Evolutionary conservation across 2,113 vertebrate genomes (phyloP), one percentile per base, ranked within the genome.

Genomic region (Engystomops pustulosus): DNA sequence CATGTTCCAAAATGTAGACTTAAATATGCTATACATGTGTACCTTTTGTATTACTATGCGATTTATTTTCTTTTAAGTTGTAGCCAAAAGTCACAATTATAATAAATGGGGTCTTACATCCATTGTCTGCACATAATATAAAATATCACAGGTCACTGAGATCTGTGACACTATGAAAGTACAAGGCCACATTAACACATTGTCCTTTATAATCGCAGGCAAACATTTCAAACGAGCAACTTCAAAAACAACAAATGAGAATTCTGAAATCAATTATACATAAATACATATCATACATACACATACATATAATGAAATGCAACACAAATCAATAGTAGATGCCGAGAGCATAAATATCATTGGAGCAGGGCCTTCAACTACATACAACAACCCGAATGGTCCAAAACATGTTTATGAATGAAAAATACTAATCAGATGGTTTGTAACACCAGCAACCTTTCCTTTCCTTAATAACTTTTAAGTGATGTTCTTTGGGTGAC

Each of bases 131-230:
- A 30, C 71, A 32, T 32, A 51, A 49, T 49, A 71, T 25, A 47
- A 45, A 72, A 49, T 75, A 49, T 51, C 71, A 75, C 71, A 51
- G 71, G 71, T 75, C 71, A 51, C 27, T 75, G 27, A 75, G 71
- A 32, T 51, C 45, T 51, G 25, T 75, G 71, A 51, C 44, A 47
- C 44, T 51, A 18, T 74, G 17, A 75, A 75, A 30, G 71, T 27
- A 30, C 44, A 32, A 49, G 25, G 71, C 71, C 71, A 51, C 71
- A 49, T 75, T 75, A 30, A 51, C 71, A 74, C 15, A 51, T 49
- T 75, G 45, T 51, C 71, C 45, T 75, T 30, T 32, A 30, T 32
- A 51, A 75, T 49, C 34, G 45, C 5, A 32, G 25, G 44, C 15
- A 51, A 75, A 49, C 45, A 49, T 75, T 9, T 18, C 14, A 75